These are phyloP conservation scores for Synaphobranchus kaupii DNA, from an alignment of 2,797 vertebrate species.

Conservation along the genomic window DNA sequence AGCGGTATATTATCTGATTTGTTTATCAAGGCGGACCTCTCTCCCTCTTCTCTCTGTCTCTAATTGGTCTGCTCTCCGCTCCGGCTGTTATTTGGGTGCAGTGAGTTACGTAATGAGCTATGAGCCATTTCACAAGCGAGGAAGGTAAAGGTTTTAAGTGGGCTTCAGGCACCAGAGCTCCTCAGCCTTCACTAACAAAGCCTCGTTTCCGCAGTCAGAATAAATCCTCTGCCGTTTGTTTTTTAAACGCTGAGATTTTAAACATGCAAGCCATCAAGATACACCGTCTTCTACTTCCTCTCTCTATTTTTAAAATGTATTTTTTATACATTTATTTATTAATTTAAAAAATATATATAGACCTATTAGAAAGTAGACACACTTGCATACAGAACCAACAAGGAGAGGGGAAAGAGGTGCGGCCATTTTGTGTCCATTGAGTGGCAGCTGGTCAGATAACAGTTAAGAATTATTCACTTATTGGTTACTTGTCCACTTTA, in stretches of 20 bases:
- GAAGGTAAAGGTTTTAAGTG: constrained; percentile 54
- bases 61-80: constrained; percentile 43
- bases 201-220: constrained; percentile 43
- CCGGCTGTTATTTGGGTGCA: constrained; percentile 41
- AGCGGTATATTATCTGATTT: constrained; percentile 30
- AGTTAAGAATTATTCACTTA: neutral
- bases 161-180: constrained; percentile 48
- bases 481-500: neutral
- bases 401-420: no score
- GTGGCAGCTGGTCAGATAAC: no score
- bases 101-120: constrained; percentile 57
- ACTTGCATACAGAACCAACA: no score
- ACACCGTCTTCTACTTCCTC: neutral
- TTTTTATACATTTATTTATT: neutral
- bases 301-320: constrained; percentile 2
- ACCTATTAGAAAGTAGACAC: no score
- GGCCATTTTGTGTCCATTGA: no score
- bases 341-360: no score
- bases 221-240: neutral
- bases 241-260: neutral
- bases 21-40: constrained; percentile 25
- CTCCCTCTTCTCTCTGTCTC: constrained; percentile 32
- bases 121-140: constrained; percentile 53
- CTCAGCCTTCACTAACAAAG: constrained; percentile 57
- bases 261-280: neutral